Conservation (phyloP, 2,797 vertebrate genomes). For the Catostomus latipinnis region DNA sequence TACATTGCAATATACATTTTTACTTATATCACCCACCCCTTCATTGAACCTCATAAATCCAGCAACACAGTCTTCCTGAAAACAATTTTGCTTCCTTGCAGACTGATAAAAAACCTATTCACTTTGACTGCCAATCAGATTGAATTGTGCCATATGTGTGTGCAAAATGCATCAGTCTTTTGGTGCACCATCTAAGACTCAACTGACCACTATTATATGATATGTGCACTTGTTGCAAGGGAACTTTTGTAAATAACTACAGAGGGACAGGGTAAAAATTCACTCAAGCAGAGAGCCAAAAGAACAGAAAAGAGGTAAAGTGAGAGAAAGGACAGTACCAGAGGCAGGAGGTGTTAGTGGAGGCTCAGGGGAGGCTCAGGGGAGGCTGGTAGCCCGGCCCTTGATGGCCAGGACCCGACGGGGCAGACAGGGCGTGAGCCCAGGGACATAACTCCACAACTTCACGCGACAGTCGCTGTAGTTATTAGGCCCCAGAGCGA, state of each 20-base stretch:
- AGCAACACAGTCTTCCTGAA: no score
- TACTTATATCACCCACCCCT: no score
- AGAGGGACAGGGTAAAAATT: neutral
- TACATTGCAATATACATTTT: no score
- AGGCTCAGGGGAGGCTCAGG: conserved; percentile 84
- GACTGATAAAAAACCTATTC: no score
- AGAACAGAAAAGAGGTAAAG: conserved; percentile 42
- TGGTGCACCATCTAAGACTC: no score
- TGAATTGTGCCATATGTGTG: no score
- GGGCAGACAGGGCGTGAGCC: conserved; percentile 97
- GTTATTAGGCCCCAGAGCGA: conserved; percentile 25
- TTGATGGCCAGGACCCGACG: conserved; percentile 98
- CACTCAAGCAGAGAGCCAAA: neutral
- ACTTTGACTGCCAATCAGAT: no score
- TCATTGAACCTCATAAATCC: no score
- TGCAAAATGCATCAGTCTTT: no score
- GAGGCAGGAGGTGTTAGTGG: conserved; percentile 68
- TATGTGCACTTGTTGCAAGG: no score
- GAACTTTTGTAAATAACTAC: neutral
- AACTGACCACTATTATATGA: no score
- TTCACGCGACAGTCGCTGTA: conserved; percentile 98
- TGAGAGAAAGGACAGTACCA: conserved; percentile 69
- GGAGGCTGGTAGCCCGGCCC: conserved; percentile 89
- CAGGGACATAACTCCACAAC: conserved; percentile 98
- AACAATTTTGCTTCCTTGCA: no score